Base-by-base conservation (phyloP, 2,888 invertebrate genomes). In the Exocentrus adspersus region DNA sequence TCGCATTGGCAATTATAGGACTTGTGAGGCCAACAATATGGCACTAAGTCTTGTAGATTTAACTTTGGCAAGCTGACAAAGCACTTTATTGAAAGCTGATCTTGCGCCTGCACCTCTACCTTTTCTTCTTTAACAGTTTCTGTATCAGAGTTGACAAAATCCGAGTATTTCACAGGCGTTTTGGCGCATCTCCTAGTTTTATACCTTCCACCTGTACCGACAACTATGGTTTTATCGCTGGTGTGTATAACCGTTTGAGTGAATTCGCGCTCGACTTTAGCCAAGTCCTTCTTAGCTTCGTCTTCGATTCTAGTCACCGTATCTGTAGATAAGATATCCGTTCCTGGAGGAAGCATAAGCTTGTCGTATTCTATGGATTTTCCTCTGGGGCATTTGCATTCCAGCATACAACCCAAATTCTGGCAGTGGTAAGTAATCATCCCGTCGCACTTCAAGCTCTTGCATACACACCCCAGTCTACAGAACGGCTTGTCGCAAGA, bases 231-330 rank as follows among this genome's bases (percentile, higher is more conserved):
- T 79, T 88, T 87, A 73, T 89, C 86, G 20, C 87, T 87, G 7
- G 88, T 86, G 42, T 89, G 81, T 58, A 91, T 87, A 19, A 91
- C 86, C 2, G 91, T 91, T 72, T 90, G 89, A 12, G 88, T 89
- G 79, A 91, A 91, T 75, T 90, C 90, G 78, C 88, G 86, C 78
- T 91, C 91, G 74, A 88, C 72, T 78, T 87, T 89, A 0, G 90
- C 87, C 64, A 91, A 81, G 61, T 86, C 85, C 43, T 79, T 82
- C 72, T 85, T 86, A 0, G 84, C 84, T 75, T 85, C 82, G 70
- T 84, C 83, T 67, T 87, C 84, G 54, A 88, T 76, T 53, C 79
- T 75, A 66, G 70, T 78, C 2, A 82, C 78, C 2, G 80, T 77
- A 24, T 80, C 77, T 21, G 67, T 75, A 1, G 80, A 79, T 12